phyloP scores from a whole-genome alignment of 1,140 invertebrate genomes.

The Anoplophora glabripennis region DNA sequence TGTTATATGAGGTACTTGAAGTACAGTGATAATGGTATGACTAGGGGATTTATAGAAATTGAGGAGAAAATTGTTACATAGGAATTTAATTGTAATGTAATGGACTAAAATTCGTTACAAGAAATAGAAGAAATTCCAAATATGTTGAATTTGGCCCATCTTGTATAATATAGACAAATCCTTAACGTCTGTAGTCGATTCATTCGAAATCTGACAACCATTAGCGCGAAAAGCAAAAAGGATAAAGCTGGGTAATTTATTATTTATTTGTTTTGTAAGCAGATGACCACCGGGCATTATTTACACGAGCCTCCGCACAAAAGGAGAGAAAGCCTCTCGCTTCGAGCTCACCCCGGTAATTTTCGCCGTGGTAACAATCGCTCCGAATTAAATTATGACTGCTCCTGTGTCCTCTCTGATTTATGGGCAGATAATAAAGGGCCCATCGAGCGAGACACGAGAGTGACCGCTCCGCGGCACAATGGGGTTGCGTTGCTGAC shows the following conservation, averaged over 20 bases:
- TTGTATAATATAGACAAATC: no score
- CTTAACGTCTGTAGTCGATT: no score
- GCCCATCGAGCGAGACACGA: background rate
- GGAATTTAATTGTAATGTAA: no score
- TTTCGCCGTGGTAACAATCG: slow-evolving; percentile 9
- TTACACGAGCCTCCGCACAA: background rate
- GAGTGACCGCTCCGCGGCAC: slow-evolving; percentile 1
- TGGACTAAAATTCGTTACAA: no score
- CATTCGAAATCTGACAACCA: no score
- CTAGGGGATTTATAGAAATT: no score
- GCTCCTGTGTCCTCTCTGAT: background rate
- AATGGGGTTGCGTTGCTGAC: background rate
- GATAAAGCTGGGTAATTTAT: slow-evolving; percentile 1
- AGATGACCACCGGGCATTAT: slow-evolving; percentile 7
- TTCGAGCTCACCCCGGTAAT: slow-evolving; percentile 3
- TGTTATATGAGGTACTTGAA: no score
- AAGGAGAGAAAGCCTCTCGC: background rate
- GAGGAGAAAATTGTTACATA: no score
- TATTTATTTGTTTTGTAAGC: slow-evolving; percentile 13
- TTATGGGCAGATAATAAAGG: slow-evolving; percentile 13
- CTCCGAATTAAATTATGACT: slow-evolving; percentile 9
- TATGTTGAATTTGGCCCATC: no score
- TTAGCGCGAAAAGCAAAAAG: no score
- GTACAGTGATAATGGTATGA: no score
- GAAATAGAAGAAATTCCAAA: no score